Percentiles rank a stretch among this genome's conserved stretches.
These are phyloP conservation scores for Cryptus armator DNA, from an alignment of 2,888 invertebrate species.

Conservation along the genomic window DNA sequence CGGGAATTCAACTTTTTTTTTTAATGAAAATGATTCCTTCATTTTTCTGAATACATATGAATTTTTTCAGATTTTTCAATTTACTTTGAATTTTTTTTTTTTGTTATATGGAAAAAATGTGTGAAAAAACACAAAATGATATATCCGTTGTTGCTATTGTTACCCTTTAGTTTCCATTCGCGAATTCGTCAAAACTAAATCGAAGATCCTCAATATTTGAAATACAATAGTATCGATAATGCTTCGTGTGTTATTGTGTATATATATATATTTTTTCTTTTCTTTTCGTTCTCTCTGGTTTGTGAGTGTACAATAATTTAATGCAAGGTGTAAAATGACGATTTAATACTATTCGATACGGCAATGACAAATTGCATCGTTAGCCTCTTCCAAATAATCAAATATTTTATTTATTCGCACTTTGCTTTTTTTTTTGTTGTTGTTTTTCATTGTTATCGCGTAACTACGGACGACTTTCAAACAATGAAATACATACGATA, in stretches of 20 bases:
- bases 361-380: slow-evolving; percentile 42
- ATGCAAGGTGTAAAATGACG: slow-evolving; percentile 57
- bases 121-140: too few species aligned
- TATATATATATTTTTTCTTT: not conserved
- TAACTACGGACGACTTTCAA: not conserved
- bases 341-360: slow-evolving; percentile 52
- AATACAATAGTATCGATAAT: slow-evolving; percentile 52
- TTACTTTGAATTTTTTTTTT: too few species aligned
- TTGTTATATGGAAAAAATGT: too few species aligned
- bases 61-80: too few species aligned
- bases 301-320: slow-evolving; percentile 57
- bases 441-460: not conserved
- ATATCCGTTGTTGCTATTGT: too few species aligned
- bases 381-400: slow-evolving; percentile 12
- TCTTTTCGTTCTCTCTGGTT: not conserved
- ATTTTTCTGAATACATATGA: too few species aligned
- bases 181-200: not conserved
- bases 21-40: too few species aligned
- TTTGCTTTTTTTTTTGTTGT: slow-evolving; percentile 14
- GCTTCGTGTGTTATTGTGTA: slow-evolving; percentile 18
- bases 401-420: slow-evolving; percentile 22
- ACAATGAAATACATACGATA: slow-evolving; percentile 31
- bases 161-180: not conserved
- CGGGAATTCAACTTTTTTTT: too few species aligned
- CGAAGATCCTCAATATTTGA: slow-evolving; percentile 51